These are phyloP conservation scores for Melanchra persicariae DNA, from an alignment of 2,888 invertebrate genomes.

Conservation along the genomic window DNA sequence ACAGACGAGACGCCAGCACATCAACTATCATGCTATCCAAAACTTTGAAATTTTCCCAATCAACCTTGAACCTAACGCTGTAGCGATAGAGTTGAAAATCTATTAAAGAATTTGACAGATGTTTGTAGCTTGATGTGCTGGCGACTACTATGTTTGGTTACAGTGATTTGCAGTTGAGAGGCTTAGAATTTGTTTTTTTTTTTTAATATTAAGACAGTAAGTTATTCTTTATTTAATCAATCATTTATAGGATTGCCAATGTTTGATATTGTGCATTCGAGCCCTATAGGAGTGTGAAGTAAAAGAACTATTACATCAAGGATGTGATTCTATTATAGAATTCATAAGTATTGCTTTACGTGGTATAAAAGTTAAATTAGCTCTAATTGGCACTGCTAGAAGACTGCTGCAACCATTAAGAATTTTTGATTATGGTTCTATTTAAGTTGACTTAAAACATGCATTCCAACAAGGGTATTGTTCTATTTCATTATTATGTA, in stretches of 20 bases:
- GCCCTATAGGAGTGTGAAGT: background rate
- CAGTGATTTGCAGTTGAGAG: background rate
- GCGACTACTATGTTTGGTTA: too few relatives aligned
- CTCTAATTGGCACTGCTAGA: conserved; percentile 53
- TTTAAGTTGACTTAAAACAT: conserved; percentile 14
- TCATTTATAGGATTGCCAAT: conserved; percentile 6
- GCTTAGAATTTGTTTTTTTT: too few relatives aligned
- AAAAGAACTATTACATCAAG: conserved; percentile 7
- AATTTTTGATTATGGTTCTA: conserved; percentile 12
- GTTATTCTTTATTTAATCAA: too few relatives aligned
- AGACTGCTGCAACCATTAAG: conserved; percentile 19
- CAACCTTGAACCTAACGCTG: too few relatives aligned
- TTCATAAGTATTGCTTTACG: conserved; percentile 28
- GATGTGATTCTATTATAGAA: conserved; percentile 11
- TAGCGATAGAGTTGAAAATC: too few relatives aligned
- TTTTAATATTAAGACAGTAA: too few relatives aligned
- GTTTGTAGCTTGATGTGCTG: too few relatives aligned
- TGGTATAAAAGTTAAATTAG: conserved; percentile 34
- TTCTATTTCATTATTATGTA: conserved; percentile 14
- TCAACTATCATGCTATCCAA: too few relatives aligned
- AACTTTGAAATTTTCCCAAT: too few relatives aligned
- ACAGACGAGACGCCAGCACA: too few relatives aligned
- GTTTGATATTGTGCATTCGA: conserved; percentile 6
- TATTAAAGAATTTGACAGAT: too few relatives aligned
- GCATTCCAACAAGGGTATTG: background rate